phyloP scores from a whole-genome alignment of 2,113 vertebrate species.

The Pelodiscus sinensis region DNA sequence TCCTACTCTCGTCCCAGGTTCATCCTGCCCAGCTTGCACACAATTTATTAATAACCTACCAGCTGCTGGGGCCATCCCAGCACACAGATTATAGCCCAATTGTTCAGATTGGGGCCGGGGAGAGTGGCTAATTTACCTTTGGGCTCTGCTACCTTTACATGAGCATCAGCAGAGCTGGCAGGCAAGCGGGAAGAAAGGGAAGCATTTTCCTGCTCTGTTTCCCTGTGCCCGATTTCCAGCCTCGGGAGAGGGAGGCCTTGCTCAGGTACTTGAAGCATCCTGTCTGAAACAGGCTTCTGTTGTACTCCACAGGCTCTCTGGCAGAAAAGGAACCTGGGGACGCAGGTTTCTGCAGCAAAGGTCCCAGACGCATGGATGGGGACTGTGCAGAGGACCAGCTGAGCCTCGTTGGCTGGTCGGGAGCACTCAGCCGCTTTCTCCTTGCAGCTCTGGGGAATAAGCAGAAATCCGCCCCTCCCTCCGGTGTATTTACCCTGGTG shows the following conservation, averaged over 20 bases:
- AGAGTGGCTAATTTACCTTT: conserved; percentile 43
- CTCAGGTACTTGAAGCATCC: not conserved
- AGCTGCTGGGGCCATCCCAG: conserved; percentile 66
- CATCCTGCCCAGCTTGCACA: conserved; percentile 66
- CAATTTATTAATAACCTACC: conserved; percentile 76
- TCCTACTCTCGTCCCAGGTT: conserved; percentile 17
- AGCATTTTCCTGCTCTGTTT: not conserved
- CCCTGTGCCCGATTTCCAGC: not conserved
- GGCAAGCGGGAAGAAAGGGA: not conserved
- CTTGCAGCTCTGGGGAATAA: not conserved
- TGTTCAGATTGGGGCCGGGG: conserved; percentile 38
- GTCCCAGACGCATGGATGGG: not conserved
- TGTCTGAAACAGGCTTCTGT: not conserved
- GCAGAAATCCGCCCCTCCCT: not conserved
- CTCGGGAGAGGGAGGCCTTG: not conserved
- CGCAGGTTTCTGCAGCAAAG: not conserved
- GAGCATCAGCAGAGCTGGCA: not conserved
- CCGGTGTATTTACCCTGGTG: not conserved
- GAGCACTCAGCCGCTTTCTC: not conserved
- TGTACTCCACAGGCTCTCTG: not conserved
- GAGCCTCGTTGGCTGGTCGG: not conserved
- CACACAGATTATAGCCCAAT: conserved; percentile 65
- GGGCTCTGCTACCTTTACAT: not conserved
- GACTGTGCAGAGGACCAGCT: not conserved
- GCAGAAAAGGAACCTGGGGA: not conserved